Percentiles rank a stretch among this genome's conserved stretches.
Evolutionary conservation across 2,797 vertebrate genomes (phyloP).

Genomic region (Cyclopterus lumpus): DNA sequence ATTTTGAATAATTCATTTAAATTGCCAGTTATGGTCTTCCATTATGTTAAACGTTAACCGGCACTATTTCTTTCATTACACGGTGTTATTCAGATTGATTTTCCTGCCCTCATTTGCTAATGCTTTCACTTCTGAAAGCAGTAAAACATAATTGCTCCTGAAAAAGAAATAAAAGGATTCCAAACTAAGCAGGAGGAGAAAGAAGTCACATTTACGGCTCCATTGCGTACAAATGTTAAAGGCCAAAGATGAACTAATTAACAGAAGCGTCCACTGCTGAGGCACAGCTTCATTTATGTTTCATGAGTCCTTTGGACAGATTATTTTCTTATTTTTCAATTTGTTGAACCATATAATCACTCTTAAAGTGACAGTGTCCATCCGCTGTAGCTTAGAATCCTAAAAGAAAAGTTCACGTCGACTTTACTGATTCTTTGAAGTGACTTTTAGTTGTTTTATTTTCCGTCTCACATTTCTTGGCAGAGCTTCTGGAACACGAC

Average conservation of each 20-base stretch:
- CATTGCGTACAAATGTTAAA: conserved; percentile 33
- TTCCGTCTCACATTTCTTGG: neutral
- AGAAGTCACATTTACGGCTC: conserved; percentile 37
- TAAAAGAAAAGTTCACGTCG: neutral
- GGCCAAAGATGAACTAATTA: conserved; percentile 50
- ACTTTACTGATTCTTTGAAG: neutral
- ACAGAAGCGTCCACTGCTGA: conserved; percentile 10
- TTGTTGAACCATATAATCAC: neutral
- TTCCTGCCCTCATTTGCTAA: conserved; percentile 56
- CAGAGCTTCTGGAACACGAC: neutral
- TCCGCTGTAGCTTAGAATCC: no score
- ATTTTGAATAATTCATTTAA: conserved; percentile 59
- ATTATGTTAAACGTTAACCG: conserved; percentile 53
- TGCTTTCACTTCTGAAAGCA: conserved; percentile 40
- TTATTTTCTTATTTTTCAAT: neutral
- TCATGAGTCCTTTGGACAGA: conserved; percentile 1
- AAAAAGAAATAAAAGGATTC: neutral
- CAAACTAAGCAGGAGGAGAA: conserved; percentile 17
- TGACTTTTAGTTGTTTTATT: neutral
- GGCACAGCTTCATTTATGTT: conserved; percentile 23
- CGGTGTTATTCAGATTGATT: conserved; percentile 59
- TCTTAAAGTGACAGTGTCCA: neutral
- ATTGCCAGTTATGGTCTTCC: conserved; percentile 53
- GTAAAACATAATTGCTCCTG: conserved; percentile 41
- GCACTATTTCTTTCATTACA: conserved; percentile 46